Base-by-base conservation (phyloP, 2,113 vertebrate species). In the Tetrao urogallus region DNA sequence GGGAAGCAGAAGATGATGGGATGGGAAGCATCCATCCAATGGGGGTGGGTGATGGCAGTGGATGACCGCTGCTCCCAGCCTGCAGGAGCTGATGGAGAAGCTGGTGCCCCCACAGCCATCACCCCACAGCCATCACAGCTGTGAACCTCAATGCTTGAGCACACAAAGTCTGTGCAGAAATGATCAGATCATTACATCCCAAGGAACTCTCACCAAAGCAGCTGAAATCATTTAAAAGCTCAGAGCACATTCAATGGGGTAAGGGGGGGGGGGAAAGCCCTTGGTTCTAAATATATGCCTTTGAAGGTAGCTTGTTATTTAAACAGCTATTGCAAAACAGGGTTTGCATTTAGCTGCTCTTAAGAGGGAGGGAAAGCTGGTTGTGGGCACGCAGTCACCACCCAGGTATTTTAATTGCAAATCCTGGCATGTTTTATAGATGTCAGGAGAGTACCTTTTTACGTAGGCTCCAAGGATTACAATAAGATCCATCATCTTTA, bases 201-300 rank as follows among this genome's bases (percentile, higher is more conserved):
- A 71, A 72, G 90, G 88, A 93, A n/a, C 54, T 47, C 91, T 90
- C 2, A 88, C 96, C 96, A 97, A 95, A 88, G 34, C 97, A 97
- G 92, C 95, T 97, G 94, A 97, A 97, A 96, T 79, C 97, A 86
- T 86, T 96, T 95, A 96, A 94, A 95, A 89, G n/a, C 57, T 85
- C 89, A 36, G 90, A 76, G 93, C 4, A 24, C 73, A 69, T 93
- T 92, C 66, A 81, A 24, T 34, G 66, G 54, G 76, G 32, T 67
- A 38, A 38, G 42, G 15, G 66, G 70, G 50, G 45, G 48, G 66
- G 70, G 50, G 52, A 40, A 54, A 76, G 28, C 89, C 82, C 91
- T 93, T 87, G 64, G 75, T 93, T 93, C 95, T 94, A 91, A 97
- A 92, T 92, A 93, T 94, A 96, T 66, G 95, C 88, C 90, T 96